Evolutionary conservation across 2,888 invertebrate genomes (phyloP).

Genomic region (Pterostichus niger): DNA sequence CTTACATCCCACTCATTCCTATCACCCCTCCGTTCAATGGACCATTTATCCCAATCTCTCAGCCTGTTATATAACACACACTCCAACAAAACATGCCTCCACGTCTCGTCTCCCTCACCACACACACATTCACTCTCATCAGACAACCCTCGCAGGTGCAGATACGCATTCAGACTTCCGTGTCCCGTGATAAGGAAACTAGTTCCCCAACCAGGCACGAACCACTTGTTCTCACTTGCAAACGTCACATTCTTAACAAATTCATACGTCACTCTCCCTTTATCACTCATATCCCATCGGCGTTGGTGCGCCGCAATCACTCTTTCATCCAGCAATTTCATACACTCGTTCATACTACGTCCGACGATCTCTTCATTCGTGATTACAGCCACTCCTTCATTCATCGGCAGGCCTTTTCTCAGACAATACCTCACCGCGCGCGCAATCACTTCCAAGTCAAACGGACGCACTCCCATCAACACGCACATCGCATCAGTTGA

Average conservation of each 20-base stretch:
- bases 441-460: background rate
- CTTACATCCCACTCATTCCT: background rate
- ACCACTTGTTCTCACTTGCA: background rate
- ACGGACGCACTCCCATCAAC: slow-evolving; percentile 51
- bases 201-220: background rate
- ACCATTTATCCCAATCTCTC: too few relatives aligned
- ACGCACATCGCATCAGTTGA: slow-evolving; percentile 56
- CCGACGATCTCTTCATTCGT: too few relatives aligned
- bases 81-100: background rate
- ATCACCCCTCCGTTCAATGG: too few relatives aligned
- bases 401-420: too few relatives aligned
- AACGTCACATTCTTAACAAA: background rate
- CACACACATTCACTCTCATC: background rate
- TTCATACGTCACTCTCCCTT: slow-evolving; percentile 5
- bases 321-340: background rate
- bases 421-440: background rate
- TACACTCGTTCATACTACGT: too few relatives aligned
- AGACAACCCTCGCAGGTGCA: background rate
- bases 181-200: background rate
- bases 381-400: too few relatives aligned
- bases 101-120: background rate
- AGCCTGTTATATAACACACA: background rate
- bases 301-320: background rate
- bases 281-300: background rate
- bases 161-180: slow-evolving; percentile 8